Evolutionary conservation across 2,113 vertebrate species (phyloP).

Genomic region (Opisthocomus hoazin): DNA sequence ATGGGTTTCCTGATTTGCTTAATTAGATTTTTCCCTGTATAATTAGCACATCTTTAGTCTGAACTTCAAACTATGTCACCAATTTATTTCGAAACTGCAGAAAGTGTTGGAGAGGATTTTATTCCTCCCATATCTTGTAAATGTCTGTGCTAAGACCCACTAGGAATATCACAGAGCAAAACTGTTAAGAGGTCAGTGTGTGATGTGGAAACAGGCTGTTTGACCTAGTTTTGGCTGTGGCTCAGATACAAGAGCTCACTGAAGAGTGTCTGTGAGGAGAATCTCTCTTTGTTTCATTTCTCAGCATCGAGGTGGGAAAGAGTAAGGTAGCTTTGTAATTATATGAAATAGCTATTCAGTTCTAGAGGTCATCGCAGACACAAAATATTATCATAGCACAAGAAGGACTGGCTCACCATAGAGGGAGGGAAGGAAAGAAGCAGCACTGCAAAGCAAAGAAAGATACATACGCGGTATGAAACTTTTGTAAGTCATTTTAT

Average conservation of each 20-base stretch:
- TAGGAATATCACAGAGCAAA: slow-evolving; percentile 51
- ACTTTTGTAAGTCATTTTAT: slow-evolving; percentile 5
- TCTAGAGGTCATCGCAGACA: background rate
- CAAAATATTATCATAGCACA: background rate
- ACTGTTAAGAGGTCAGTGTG: slow-evolving; percentile 56
- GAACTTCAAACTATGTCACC: slow-evolving; percentile 54
- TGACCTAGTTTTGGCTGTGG: slow-evolving; percentile 62
- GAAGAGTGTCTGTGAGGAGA: background rate
- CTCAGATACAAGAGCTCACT: slow-evolving; percentile 40
- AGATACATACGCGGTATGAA: background rate
- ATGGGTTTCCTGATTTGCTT: slow-evolving; percentile 61
- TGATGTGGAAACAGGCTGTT: slow-evolving; percentile 57
- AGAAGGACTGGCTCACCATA: background rate
- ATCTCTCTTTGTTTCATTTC: slow-evolving; percentile 45
- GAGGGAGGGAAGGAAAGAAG: background rate
- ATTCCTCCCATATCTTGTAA: slow-evolving; percentile 27
- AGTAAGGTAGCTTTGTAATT: slow-evolving; percentile 30
- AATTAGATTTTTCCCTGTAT: slow-evolving; percentile 67
- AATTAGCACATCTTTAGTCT: slow-evolving; percentile 66
- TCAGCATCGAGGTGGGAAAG: background rate
- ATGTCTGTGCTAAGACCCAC: slow-evolving; percentile 17
- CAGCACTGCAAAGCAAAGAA: slow-evolving; percentile 7
- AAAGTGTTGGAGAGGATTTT: slow-evolving; percentile 48
- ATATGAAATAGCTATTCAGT: slow-evolving; percentile 27
- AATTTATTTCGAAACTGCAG: slow-evolving; percentile 54